Conservation (phyloP, 2,888 invertebrate species). For the Melanchra persicariae region DNA sequence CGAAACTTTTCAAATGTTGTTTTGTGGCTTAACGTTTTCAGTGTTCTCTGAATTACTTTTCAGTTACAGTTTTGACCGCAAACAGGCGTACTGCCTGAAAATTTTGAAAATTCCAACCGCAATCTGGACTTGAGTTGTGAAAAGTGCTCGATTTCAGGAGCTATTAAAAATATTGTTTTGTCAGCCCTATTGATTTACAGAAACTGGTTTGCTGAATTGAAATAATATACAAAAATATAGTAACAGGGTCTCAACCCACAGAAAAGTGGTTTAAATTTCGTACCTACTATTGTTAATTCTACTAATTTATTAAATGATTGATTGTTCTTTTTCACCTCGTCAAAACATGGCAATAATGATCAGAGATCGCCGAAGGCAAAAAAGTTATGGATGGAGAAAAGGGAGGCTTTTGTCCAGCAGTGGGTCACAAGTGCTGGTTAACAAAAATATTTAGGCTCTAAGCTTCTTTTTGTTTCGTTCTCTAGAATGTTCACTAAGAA, state of each 20-base stretch:
- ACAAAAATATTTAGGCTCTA: too few relatives aligned
- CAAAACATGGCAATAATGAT: too few relatives aligned
- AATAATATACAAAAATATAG: neutral
- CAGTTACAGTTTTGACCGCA: conserved; percentile 75
- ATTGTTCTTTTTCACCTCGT: too few relatives aligned
- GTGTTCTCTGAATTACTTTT: conserved; percentile 78
- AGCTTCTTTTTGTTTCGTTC: too few relatives aligned
- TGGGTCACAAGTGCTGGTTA: too few relatives aligned
- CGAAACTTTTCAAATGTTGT: conserved; percentile 79
- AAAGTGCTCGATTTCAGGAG: conserved; percentile 49
- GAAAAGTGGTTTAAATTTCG: neutral
- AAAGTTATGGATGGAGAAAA: too few relatives aligned
- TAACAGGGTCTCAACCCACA: too few relatives aligned
- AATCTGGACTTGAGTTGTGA: conserved; percentile 52
- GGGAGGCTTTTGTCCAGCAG: too few relatives aligned
- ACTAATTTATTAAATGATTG: too few relatives aligned
- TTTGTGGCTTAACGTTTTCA: conserved; percentile 77
- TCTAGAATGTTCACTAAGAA: too few relatives aligned
- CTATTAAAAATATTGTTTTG: conserved; percentile 48
- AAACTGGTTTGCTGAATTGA: neutral
- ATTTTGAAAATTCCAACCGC: conserved; percentile 57
- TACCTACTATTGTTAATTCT: too few relatives aligned
- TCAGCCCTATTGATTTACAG: conserved; percentile 23
- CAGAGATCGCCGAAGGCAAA: too few relatives aligned
- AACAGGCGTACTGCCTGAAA: conserved; percentile 59